These are phyloP conservation scores for Coelopa pilipes DNA, from an alignment of 2,888 invertebrate species.

Conservation along the genomic window DNA sequence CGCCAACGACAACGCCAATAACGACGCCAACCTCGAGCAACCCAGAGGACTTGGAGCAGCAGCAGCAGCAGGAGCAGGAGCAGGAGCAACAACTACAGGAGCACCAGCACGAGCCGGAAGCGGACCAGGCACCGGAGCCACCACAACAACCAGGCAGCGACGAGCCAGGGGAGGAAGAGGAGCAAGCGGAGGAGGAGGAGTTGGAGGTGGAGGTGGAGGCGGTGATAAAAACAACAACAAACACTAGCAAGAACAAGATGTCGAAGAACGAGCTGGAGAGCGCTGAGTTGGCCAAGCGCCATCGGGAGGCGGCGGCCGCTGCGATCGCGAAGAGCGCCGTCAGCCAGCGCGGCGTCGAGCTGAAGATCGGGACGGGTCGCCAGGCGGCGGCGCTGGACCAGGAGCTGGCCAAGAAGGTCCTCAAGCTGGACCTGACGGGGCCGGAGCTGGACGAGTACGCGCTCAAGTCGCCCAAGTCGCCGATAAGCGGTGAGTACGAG, in stretches of 20 bases:
- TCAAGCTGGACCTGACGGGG: slow-evolving; percentile 63
- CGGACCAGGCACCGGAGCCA: slow-evolving; percentile 18
- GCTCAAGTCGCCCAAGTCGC: slow-evolving; percentile 65
- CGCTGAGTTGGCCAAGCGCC: slow-evolving; percentile 15
- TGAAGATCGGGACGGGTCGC: slow-evolving; percentile 66
- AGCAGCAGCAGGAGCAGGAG: slow-evolving; percentile 21
- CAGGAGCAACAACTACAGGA: slow-evolving; percentile 37
- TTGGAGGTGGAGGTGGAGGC: no score
- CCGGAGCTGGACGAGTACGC: slow-evolving; percentile 61
- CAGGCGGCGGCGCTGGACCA: slow-evolving; percentile 60
- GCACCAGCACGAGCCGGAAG: slow-evolving; percentile 22
- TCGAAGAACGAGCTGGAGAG: slow-evolving; percentile 39
- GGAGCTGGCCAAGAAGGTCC: slow-evolving; percentile 61
- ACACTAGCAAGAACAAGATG: slow-evolving; percentile 32
- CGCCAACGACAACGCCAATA: slow-evolving; percentile 28
- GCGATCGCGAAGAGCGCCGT: slow-evolving; percentile 68
- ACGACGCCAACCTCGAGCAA: slow-evolving; percentile 14
- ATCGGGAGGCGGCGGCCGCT: slow-evolving; percentile 32
- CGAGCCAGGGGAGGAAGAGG: no score
- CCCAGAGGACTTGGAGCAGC: slow-evolving; percentile 34
- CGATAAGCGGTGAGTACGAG: slow-evolving; percentile 58
- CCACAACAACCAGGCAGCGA: no score
- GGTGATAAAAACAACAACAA: no score
- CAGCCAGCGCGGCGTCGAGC: slow-evolving; percentile 73
- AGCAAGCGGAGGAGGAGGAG: no score